Evolutionary conservation across 2,888 invertebrate species (phyloP).

Genomic region (Ecliptopera silaceata): DNA sequence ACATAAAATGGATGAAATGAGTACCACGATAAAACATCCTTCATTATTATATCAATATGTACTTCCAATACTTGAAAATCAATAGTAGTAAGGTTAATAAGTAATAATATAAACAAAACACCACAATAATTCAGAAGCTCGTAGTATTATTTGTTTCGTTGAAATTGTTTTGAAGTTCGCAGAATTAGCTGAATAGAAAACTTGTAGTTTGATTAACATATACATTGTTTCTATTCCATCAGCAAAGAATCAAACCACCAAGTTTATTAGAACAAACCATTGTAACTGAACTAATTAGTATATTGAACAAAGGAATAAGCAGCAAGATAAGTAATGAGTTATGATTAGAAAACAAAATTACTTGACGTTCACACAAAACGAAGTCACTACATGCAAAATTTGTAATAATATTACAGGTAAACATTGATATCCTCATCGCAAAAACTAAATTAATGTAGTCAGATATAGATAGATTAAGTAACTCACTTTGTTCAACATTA

Average conservation of each 20-base stretch:
- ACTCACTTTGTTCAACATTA: too few relatives aligned
- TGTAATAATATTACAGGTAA: too few relatives aligned
- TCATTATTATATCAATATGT: too few relatives aligned
- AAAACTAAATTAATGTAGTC: too few relatives aligned
- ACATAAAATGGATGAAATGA: too few relatives aligned
- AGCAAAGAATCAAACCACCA: neutral
- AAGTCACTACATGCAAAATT: too few relatives aligned
- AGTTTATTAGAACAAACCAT: constrained; percentile 1
- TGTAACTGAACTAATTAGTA: neutral
- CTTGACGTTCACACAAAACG: neutral
- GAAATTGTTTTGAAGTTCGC: neutral
- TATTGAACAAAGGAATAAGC: neutral
- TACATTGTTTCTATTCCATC: neutral
- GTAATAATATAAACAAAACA: constrained; percentile 10
- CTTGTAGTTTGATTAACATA: neutral
- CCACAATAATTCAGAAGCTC: constrained; percentile 11
- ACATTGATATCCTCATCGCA: too few relatives aligned
- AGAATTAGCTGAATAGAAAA: constrained; percentile 1
- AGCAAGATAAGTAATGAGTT: too few relatives aligned
- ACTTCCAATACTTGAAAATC: too few relatives aligned
- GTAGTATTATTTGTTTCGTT: neutral
- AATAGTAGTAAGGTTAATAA: too few relatives aligned
- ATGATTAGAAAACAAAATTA: constrained; percentile 3
- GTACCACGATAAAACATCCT: too few relatives aligned
- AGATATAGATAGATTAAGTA: too few relatives aligned